Conservation (phyloP, 2,113 vertebrate genomes). For the Sphaerodactylus townsendi region DNA sequence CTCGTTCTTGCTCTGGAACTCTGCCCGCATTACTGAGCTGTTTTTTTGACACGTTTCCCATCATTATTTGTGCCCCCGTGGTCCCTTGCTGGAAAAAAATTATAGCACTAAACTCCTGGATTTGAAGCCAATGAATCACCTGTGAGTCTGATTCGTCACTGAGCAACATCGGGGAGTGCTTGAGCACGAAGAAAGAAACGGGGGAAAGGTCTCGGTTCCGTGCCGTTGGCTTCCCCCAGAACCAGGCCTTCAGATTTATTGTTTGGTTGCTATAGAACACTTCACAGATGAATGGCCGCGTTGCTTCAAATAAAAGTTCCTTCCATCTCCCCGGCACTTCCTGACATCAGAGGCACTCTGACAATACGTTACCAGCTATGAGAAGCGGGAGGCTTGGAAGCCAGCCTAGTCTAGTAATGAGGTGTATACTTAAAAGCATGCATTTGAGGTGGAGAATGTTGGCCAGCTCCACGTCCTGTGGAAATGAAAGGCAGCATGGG, state of each 20-base stretch:
- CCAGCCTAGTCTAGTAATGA: too few relatives aligned
- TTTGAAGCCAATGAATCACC: slow-evolving; percentile 62
- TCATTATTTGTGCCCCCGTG: slow-evolving; percentile 41
- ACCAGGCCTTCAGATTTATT: slow-evolving; percentile 47
- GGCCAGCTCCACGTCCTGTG: neutral
- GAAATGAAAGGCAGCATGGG: neutral
- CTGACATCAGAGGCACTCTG: neutral
- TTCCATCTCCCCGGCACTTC: slow-evolving; percentile 31
- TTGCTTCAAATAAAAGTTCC: slow-evolving; percentile 48
- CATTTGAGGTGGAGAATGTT: neutral
- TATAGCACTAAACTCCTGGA: slow-evolving; percentile 37
- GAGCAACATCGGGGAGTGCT: slow-evolving; percentile 46
- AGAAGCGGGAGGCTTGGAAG: slow-evolving; percentile 2
- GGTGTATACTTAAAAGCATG: neutral
- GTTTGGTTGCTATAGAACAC: slow-evolving; percentile 55
- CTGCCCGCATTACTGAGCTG: neutral
- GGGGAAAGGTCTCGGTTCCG: slow-evolving; percentile 37
- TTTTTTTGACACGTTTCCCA: slow-evolving; percentile 24
- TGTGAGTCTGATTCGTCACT: slow-evolving; percentile 52
- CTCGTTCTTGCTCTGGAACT: neutral
- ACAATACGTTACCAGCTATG: neutral
- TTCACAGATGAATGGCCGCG: slow-evolving; percentile 53
- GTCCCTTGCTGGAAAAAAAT: slow-evolving; percentile 46
- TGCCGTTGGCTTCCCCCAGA: slow-evolving; percentile 27
- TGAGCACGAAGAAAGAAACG: slow-evolving; percentile 23